phyloP scores from a whole-genome alignment of 2,113 vertebrate genomes.

The Turdus rufiventris region DNA sequence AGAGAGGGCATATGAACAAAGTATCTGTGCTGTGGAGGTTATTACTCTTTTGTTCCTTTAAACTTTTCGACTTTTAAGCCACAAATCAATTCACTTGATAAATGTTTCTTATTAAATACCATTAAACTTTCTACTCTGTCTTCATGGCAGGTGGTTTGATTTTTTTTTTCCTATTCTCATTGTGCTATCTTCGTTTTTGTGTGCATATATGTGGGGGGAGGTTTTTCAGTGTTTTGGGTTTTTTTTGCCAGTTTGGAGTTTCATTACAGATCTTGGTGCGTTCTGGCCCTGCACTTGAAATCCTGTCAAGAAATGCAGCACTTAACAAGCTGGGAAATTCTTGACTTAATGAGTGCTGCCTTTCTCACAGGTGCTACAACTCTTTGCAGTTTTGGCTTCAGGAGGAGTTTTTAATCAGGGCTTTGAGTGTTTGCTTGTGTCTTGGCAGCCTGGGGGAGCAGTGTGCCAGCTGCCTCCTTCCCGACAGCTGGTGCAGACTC shows the following conservation, averaged over 20 bases:
- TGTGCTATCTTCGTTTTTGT: not conserved
- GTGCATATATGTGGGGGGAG: not conserved
- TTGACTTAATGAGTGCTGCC: not conserved
- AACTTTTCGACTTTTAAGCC: not conserved
- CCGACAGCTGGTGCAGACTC: not conserved
- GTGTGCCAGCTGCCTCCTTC: not conserved
- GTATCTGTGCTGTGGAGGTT: not conserved
- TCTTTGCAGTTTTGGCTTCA: not conserved
- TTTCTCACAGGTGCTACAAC: conserved; percentile 4
- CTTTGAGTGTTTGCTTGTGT: not conserved
- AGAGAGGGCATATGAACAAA: not conserved
- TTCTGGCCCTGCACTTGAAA: not conserved
- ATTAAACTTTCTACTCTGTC: not conserved
- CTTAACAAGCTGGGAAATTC: conserved; percentile 38
- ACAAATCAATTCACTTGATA: not conserved
- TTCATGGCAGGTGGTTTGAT: not conserved
- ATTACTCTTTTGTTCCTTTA: not conserved
- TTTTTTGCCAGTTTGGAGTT: not conserved
- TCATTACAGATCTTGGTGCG: not conserved
- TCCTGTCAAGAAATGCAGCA: not conserved
- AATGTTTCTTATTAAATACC: not conserved
- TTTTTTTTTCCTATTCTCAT: not conserved
- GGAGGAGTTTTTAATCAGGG: not conserved
- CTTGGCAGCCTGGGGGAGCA: not conserved
- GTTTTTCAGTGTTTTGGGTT: not conserved